A percentile compares a stretch with the other conserved stretches of the same genome.
phyloP scores from a whole-genome alignment of 2,113 vertebrate species.

The Zosterops japonicus region DNA sequence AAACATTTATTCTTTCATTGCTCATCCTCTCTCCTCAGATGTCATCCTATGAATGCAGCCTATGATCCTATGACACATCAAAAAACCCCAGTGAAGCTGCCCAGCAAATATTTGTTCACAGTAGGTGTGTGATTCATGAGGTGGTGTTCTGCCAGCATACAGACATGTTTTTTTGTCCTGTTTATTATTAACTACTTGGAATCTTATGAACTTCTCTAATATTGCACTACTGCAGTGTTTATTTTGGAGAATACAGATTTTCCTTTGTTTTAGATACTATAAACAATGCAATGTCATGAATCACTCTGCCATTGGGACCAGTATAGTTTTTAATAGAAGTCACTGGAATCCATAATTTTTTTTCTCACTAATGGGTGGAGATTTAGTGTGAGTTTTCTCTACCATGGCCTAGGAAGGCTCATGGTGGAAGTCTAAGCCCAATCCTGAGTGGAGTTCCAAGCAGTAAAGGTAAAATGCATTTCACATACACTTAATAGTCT shows the following conservation, averaged over 20 bases:
- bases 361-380: neutral
- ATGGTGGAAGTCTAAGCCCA: neutral
- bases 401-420: neutral
- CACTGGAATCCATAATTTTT: neutral
- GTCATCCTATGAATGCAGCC: neutral
- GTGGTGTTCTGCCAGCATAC: neutral
- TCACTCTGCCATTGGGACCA: neutral
- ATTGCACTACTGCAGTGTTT: neutral
- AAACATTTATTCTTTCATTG: constrained; percentile 21
- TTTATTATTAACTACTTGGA: constrained; percentile 42
- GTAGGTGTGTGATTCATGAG: constrained; percentile 23
- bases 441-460: neutral
- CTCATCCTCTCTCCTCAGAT: constrained; percentile 15
- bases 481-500: neutral
- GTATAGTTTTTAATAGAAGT: neutral
- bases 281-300: neutral
- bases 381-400: neutral
- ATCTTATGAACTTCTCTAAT: neutral
- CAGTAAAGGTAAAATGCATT: neutral
- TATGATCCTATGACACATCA: neutral
- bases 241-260: neutral
- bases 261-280: neutral
- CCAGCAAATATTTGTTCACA: constrained; percentile 44
- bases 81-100: neutral
- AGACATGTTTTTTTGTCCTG: neutral